Conservation (phyloP, 1,140 invertebrate species). For the Drosophila sp. region DNA sequence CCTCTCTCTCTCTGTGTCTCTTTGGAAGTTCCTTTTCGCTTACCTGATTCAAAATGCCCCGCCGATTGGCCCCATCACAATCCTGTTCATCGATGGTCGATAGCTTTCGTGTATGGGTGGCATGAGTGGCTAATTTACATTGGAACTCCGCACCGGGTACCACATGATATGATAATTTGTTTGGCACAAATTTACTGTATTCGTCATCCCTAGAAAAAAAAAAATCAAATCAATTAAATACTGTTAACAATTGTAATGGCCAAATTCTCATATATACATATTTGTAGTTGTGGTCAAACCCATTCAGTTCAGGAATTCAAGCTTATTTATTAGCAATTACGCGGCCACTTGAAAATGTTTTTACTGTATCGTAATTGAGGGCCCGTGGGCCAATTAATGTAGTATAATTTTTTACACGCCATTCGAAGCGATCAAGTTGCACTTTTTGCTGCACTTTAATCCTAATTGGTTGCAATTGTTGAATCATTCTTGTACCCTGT, state of each 20-base stretch:
- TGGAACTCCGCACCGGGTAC: slow-evolving; percentile 66
- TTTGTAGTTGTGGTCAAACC: background rate
- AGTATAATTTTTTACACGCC: slow-evolving; percentile 3
- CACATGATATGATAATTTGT: slow-evolving; percentile 63
- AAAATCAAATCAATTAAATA: slow-evolving; percentile 5
- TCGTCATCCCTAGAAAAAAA: slow-evolving; percentile 65
- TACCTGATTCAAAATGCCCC: slow-evolving; percentile 70
- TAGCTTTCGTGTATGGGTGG: slow-evolving; percentile 43
- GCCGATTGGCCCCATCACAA: slow-evolving; percentile 56
- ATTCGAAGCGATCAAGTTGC: background rate
- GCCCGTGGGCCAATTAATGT: slow-evolving; percentile 10
- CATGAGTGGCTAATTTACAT: slow-evolving; percentile 52
- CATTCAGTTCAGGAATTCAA: background rate
- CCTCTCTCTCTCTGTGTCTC: background rate
- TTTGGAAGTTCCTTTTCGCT: background rate
- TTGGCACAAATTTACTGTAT: slow-evolving; percentile 70
- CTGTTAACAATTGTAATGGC: background rate
- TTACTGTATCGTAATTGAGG: slow-evolving; percentile 1
- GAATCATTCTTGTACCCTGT: background rate
- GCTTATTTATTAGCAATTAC: background rate
- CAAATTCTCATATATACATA: too few relatives aligned
- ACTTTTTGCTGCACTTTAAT: slow-evolving; percentile 8
- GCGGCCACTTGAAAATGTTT: background rate
- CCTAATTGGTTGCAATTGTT: slow-evolving; percentile 1
- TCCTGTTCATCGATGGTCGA: slow-evolving; percentile 72